Conservation (phyloP, 2,113 vertebrate genomes). For the Centrocercus urophasianus region DNA sequence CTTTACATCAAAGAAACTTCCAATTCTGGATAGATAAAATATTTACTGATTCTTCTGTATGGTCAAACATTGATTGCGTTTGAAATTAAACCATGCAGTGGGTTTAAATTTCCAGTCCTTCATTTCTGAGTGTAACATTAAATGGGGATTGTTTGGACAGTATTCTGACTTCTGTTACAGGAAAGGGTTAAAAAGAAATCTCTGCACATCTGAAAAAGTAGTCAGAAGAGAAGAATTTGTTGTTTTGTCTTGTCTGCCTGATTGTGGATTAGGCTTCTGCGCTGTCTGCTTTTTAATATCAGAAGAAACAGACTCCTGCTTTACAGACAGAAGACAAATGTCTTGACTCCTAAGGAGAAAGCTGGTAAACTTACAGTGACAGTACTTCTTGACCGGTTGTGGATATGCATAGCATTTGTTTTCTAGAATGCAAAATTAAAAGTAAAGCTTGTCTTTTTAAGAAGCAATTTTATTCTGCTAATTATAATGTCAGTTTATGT, state of each 20-base stretch:
- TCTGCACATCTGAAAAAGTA: slow-evolving; percentile 47
- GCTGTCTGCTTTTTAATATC: slow-evolving; percentile 7
- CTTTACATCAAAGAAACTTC: not conserved
- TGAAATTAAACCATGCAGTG: not conserved
- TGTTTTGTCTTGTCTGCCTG: slow-evolving; percentile 35
- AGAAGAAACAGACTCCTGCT: not conserved
- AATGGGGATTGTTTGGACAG: not conserved
- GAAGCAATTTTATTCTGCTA: not conserved
- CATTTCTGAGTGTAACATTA: not conserved
- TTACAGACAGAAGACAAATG: not conserved
- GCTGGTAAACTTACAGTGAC: not conserved
- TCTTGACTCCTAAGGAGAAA: not conserved
- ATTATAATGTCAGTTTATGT: not conserved
- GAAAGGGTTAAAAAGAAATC: slow-evolving; percentile 46
- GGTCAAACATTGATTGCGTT: not conserved
- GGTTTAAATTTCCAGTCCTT: not conserved
- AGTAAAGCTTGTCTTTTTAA: not conserved
- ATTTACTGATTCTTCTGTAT: not conserved
- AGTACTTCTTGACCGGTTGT: not conserved
- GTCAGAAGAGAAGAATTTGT: slow-evolving; percentile 14
- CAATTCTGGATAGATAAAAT: not conserved
- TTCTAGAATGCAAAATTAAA: not conserved
- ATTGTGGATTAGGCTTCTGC: not conserved
- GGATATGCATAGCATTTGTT: slow-evolving; percentile 9
- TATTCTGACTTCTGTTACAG: slow-evolving; percentile 5